Conservation (phyloP, 2,113 vertebrate genomes). For the Esox niger region DNA sequence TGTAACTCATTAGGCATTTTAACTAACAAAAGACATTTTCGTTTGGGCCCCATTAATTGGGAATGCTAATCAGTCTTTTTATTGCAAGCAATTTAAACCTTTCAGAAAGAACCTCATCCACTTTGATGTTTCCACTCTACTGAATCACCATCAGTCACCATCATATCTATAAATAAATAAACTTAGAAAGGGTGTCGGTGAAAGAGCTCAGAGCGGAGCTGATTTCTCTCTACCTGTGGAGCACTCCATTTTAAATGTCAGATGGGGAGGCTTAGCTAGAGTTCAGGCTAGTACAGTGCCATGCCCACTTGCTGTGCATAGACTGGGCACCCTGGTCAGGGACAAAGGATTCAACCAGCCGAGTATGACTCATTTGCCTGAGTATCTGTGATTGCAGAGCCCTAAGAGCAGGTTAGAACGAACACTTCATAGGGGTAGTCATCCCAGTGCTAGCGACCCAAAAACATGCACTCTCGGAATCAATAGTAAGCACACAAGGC, state of each 20-base stretch:
- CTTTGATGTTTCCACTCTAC: background rate
- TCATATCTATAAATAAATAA: background rate
- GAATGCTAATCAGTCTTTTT: slow-evolving; percentile 5
- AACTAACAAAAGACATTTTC: slow-evolving; percentile 16
- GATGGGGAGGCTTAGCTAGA: background rate
- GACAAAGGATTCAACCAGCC: slow-evolving; percentile 45
- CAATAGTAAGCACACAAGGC: background rate
- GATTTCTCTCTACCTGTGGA: slow-evolving; percentile 3
- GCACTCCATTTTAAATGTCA: slow-evolving; percentile 25
- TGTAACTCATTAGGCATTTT: slow-evolving; percentile 35
- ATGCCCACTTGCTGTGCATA: background rate
- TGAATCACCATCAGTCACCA: background rate
- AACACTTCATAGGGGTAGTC: slow-evolving; percentile 56
- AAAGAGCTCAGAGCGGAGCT: background rate
- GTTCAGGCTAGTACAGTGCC: background rate
- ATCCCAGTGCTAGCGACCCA: background rate
- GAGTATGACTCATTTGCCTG: slow-evolving; percentile 52
- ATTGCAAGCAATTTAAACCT: slow-evolving; percentile 10
- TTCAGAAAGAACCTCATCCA: background rate
- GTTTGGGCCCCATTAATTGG: background rate
- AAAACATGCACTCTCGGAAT: background rate
- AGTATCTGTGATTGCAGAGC: slow-evolving; percentile 40
- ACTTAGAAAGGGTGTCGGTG: background rate
- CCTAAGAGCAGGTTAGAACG: slow-evolving; percentile 48
- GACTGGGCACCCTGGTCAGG: slow-evolving; percentile 47